phyloP scores from a whole-genome alignment of 2,113 vertebrate genomes.

The Clinocottus analis region DNA sequence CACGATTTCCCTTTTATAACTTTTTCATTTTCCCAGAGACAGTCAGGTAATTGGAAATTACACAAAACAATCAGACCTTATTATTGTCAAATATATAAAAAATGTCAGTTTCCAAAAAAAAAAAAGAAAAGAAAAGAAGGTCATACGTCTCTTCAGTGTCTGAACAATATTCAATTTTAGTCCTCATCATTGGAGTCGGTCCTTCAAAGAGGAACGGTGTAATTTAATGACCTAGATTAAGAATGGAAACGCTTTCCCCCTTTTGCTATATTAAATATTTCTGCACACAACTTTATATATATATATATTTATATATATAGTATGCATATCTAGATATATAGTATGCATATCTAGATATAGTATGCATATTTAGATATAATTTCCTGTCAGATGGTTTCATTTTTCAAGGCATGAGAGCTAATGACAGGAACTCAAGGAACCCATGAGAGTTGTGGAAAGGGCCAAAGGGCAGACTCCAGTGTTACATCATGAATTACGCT shows the following conservation, averaged over 20 bases:
- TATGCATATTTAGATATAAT: not conserved
- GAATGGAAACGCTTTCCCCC: conserved; percentile 1
- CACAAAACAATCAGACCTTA: conserved; percentile 35
- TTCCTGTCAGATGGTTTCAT: conserved; percentile 26
- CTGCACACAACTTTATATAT: not conserved
- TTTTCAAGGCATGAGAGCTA: conserved; percentile 26
- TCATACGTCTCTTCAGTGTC: conserved; percentile 7
- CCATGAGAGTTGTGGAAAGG: conserved; percentile 35
- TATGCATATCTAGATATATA: not conserved
- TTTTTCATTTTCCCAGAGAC: conserved; percentile 40
- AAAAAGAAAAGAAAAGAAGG: too few species aligned
- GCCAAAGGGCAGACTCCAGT: conserved; percentile 59
- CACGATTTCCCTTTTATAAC: conserved; percentile 21
- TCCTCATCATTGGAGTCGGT: not conserved
- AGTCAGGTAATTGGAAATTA: conserved; percentile 50
- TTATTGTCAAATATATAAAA: not conserved
- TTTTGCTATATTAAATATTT: conserved; percentile 9
- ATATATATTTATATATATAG: not conserved
- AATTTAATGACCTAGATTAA: conserved; percentile 10
- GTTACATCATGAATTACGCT: conserved; percentile 53
- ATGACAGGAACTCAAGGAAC: conserved; percentile 28
- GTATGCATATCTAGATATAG: not conserved
- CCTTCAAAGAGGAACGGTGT: conserved; percentile 27
- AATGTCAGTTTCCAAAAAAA: conserved; percentile 3
- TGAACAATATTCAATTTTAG: conserved; percentile 38